These are phyloP conservation scores for Protula sp. DNA, from an alignment of 2,888 invertebrate genomes.

Conservation along the genomic window DNA sequence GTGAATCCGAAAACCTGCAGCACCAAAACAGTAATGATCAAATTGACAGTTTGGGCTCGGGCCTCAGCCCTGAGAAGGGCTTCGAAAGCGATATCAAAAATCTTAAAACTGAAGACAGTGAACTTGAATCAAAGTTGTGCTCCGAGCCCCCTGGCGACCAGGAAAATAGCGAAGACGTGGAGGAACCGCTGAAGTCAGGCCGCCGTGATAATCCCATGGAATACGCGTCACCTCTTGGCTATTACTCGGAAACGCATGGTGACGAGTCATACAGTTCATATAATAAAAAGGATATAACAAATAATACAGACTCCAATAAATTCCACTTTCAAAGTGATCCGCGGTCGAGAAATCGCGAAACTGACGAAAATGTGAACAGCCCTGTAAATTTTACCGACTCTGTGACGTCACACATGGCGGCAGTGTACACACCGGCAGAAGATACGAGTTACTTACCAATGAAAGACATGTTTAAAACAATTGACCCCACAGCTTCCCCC, in stretches of 20 bases:
- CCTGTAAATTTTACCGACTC: no score
- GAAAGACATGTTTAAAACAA: slow-evolving; percentile 53
- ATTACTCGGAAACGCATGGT: slow-evolving; percentile 5
- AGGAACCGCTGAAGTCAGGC: neutral
- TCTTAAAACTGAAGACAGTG: neutral
- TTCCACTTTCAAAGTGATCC: neutral
- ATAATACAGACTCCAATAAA: no score
- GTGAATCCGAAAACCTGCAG: neutral
- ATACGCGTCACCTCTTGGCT: slow-evolving; percentile 45
- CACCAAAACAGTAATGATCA: neutral
- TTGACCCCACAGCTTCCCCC: slow-evolving; percentile 55
- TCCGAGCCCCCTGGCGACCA: neutral
- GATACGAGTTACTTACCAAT: slow-evolving; percentile 13
- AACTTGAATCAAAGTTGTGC: no score
- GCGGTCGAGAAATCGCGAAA: neutral
- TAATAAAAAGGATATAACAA: neutral
- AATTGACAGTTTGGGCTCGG: neutral
- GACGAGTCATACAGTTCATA: neutral
- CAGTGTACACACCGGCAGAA: neutral
- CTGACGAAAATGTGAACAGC: neutral
- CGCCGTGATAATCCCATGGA: slow-evolving; percentile 30
- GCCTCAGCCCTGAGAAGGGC: no score
- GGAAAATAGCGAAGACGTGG: neutral
- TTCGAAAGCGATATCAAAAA: neutral
- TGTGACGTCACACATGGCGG: neutral